Percentiles rank a stretch among this genome's conserved stretches.
phyloP scores from a whole-genome alignment of 2,888 invertebrate species.

The Dolichomitus sp. region DNA sequence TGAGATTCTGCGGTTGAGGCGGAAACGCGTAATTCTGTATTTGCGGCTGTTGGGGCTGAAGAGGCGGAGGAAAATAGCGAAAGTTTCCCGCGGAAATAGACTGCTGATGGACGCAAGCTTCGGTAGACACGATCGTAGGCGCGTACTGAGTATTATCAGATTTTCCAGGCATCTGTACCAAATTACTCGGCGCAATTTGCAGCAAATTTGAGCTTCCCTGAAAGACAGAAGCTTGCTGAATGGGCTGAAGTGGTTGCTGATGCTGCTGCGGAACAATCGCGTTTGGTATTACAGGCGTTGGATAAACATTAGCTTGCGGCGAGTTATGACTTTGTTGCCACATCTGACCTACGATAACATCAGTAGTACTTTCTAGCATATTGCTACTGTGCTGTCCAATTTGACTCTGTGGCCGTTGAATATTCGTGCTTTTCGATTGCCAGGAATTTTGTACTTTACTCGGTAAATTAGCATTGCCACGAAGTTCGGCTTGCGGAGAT shows the following conservation, averaged over 20 bases:
- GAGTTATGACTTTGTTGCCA: slow-evolving; percentile 79
- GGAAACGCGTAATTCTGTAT: slow-evolving; percentile 65
- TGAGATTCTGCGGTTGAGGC: slow-evolving; percentile 42
- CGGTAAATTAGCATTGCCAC: slow-evolving; percentile 73
- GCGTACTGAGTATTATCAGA: slow-evolving; percentile 65
- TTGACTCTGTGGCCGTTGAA: slow-evolving; percentile 78
- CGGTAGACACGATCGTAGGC: slow-evolving; percentile 59
- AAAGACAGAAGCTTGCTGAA: slow-evolving; percentile 34
- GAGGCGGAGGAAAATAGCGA: slow-evolving; percentile 45
- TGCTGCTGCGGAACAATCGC: slow-evolving; percentile 2
- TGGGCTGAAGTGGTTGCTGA: slow-evolving; percentile 49
- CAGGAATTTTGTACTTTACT: slow-evolving; percentile 85
- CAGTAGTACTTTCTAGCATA: slow-evolving; percentile 76
- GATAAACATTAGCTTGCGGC: slow-evolving; percentile 66
- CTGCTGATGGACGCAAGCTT: slow-evolving; percentile 53
- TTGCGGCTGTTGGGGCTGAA: slow-evolving; percentile 47
- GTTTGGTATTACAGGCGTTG: slow-evolving; percentile 23
- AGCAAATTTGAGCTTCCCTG: slow-evolving; percentile 62
- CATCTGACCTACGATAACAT: slow-evolving; percentile 80
- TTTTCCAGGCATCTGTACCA: slow-evolving; percentile 59
- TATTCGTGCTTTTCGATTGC: slow-evolving; percentile 78
- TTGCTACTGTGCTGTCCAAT: slow-evolving; percentile 64
- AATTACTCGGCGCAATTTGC: slow-evolving; percentile 72
- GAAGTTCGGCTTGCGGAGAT: slow-evolving; percentile 78
- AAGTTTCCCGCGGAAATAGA: slow-evolving; percentile 39